Base-by-base conservation (phyloP, 2,113 vertebrate species). In the Chamaea fasciata region DNA sequence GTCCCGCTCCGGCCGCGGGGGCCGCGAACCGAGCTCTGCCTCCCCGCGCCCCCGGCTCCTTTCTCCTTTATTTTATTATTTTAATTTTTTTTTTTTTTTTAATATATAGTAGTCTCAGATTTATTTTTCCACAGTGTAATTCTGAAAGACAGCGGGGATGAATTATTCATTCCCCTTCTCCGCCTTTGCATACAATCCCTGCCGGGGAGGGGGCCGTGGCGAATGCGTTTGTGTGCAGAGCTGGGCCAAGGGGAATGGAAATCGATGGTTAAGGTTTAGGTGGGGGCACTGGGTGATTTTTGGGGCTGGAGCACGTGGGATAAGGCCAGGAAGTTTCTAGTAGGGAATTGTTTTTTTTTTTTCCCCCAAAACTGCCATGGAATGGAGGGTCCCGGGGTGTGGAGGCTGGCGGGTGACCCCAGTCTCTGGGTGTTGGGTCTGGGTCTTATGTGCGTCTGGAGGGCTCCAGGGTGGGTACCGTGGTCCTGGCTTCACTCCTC, bases 61-160 rank as follows among this genome's bases (percentile, higher is more conserved):
- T 47, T 30, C 63, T n/a, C 84, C 55, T 69, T 53, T 37, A 19
- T 65, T 86, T 49, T 82, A 47, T 57, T 24, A 27, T 27, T 50
- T 50, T 52, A n/a, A n/a, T n/a, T 55, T 23, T 69, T 63, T 79
- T 85, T 69, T 96, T 5, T 84, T 79, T 96, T 75, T 86, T 44
- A 44, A 46, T 57, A 39, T 78, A 84, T 94, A 95, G 70, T 95
- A 96, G 95, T 92, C 95, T 96, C 95, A 84, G 97, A 96, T 98
- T 98, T 97, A 97, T 98, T 97, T 98, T 97, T 95, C 96, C 97
- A 97, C 96, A 97, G 96, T 97, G 95, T 98, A 98, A 98, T 98
- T 97, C 97, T 96, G 94, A 97, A 97, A 98, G 98, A 98, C 98
- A 98, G 97, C 92, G 47, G 75, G 64, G 50, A 98, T 98, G 97